These are phyloP conservation scores for Drosophila birchii DNA, from an alignment of 2,888 invertebrate genomes.

Conservation along the genomic window DNA sequence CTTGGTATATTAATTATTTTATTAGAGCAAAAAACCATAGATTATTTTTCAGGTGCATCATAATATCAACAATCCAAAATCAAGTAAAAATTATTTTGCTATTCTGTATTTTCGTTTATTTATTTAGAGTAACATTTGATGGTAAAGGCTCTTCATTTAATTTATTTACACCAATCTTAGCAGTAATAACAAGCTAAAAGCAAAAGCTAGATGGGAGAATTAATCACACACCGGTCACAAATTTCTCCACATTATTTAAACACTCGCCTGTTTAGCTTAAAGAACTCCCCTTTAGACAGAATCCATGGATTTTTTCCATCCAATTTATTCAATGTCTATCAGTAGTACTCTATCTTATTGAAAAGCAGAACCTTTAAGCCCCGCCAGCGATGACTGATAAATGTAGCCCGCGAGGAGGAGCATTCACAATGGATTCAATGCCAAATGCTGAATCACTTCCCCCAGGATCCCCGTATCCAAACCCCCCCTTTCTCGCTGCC, in stretches of 20 bases:
- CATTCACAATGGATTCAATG: slow-evolving; percentile 66
- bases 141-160: background rate
- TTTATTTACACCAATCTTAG: background rate
- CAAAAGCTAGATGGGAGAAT: background rate
- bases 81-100: background rate
- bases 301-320: slow-evolving; percentile 1
- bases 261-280: background rate
- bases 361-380: slow-evolving; percentile 44
- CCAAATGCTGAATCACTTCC: slow-evolving; percentile 72
- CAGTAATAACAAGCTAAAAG: background rate
- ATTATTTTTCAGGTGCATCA: too few relatives aligned
- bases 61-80: background rate
- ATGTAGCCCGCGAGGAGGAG: slow-evolving; percentile 49
- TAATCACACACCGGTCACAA: slow-evolving; percentile 17
- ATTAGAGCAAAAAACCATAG: too few relatives aligned
- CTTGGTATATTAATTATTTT: too few relatives aligned
- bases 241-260: slow-evolving; percentile 11
- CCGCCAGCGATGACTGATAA: slow-evolving; percentile 65
- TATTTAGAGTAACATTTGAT: background rate
- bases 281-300: background rate
- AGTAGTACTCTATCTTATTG: slow-evolving; percentile 46
- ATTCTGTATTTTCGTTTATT: background rate
- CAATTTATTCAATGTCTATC: slow-evolving; percentile 40
- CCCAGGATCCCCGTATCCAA: slow-evolving; percentile 8
- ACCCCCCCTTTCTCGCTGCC: background rate